Conservation (phyloP, 64 coral and sea anemone species). For the Montipora capricornis region DNA sequence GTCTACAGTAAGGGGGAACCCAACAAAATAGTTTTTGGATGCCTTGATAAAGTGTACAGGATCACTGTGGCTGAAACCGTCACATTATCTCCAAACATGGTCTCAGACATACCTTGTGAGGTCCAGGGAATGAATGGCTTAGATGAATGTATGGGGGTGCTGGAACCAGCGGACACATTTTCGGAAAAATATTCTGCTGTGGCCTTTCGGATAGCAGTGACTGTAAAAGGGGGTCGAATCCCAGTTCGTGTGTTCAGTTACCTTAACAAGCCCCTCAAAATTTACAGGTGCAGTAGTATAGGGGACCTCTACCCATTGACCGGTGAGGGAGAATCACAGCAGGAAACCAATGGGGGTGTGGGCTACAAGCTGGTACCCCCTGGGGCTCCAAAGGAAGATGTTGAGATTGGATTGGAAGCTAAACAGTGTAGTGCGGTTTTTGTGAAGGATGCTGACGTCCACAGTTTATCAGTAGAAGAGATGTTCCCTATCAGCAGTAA, state of each 20-base stretch:
- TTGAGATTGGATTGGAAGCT: neutral
- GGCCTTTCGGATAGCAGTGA: constrained; percentile 2
- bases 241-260: constrained; percentile 29
- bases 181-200: constrained; percentile 11
- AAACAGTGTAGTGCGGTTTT: neutral
- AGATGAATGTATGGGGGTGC: neutral
- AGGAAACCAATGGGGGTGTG: neutral
- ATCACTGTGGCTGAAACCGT: constrained; percentile 31
- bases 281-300: constrained; percentile 25
- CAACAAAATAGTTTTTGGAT: constrained; percentile 6
- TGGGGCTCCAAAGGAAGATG: neutral
- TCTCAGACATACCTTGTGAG: neutral
- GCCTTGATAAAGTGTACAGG: constrained; percentile 24
- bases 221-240: constrained; percentile 29
- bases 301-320: neutral
- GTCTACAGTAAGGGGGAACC: neutral
- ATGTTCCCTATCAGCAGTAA: too few relatives aligned
- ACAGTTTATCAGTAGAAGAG: too few relatives aligned
- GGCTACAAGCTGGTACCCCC: neutral
- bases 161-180: constrained; percentile 28
- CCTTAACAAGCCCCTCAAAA: constrained; percentile 13
- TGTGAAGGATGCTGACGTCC: too few relatives aligned
- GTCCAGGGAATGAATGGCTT: neutral
- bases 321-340: neutral
- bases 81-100: constrained; percentile 27